Evolutionary conservation across 2,888 invertebrate genomes (phyloP).

Genomic region (Callyntrura guangdongensis): DNA sequence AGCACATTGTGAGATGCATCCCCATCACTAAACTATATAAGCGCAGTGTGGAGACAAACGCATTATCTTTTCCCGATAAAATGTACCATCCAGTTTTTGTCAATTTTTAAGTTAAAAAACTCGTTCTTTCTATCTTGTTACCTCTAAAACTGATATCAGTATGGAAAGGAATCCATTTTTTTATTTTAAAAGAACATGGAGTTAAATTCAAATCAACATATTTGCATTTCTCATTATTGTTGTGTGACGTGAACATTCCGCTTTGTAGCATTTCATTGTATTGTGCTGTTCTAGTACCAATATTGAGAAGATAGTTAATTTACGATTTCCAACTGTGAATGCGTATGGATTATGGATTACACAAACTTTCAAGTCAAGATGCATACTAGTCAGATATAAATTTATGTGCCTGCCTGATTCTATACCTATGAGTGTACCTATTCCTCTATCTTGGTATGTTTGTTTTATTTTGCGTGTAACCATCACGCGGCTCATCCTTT

Average conservation of each 20-base stretch:
- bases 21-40: background rate
- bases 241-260: background rate
- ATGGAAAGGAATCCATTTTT: constrained; percentile 1
- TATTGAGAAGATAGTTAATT: background rate
- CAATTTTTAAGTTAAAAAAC: constrained; percentile 17
- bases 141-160: background rate
- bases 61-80: constrained; percentile 13
- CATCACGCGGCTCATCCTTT: constrained; percentile 31
- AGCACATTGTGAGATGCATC: background rate
- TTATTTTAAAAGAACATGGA: background rate
- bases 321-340: background rate
- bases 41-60: background rate
- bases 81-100: constrained; percentile 3
- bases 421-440: no score
- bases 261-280: background rate
- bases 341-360: no score
- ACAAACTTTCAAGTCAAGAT: no score
- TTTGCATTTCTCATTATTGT: constrained; percentile 23
- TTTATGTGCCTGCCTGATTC: background rate
- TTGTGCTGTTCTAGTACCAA: background rate
- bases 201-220: background rate
- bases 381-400: background rate
- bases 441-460: constrained; percentile 23
- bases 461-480: constrained; percentile 30
- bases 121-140: background rate